Conservation (phyloP, 2,888 invertebrate species). For the Meteorus colon region DNA sequence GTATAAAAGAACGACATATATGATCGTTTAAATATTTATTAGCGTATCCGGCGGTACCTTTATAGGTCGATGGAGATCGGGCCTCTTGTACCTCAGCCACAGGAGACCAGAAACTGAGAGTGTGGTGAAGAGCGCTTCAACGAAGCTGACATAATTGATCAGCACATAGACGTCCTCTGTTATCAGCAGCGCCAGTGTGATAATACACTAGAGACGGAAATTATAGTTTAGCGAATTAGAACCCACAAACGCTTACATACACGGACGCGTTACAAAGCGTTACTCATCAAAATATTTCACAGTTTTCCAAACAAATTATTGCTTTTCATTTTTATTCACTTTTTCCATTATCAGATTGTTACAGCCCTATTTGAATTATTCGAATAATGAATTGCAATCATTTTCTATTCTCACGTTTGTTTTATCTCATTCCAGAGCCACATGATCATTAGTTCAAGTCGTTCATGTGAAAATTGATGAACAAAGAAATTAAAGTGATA, state of each 20-base stretch:
- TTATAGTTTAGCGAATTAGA: conserved; percentile 58
- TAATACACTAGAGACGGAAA: conserved; percentile 82
- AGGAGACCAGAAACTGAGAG: conserved; percentile 89
- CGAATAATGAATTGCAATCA: no score
- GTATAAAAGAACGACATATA: conserved; percentile 4
- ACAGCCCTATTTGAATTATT: background rate
- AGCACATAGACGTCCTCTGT: conserved; percentile 90
- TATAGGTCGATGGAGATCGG: conserved; percentile 87
- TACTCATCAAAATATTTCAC: background rate
- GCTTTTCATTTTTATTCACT: background rate
- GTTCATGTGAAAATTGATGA: background rate
- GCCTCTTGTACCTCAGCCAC: conserved; percentile 86
- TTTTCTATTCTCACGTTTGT: no score
- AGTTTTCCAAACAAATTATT: background rate
- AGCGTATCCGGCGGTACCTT: conserved; percentile 75
- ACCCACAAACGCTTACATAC: conserved; percentile 17
- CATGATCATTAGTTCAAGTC: background rate
- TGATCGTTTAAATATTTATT: conserved; percentile 30
- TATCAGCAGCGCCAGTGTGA: conserved; percentile 86
- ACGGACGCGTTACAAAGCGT: conserved; percentile 7
- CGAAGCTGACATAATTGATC: conserved; percentile 93
- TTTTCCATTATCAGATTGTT: background rate
- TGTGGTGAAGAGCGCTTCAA: conserved; percentile 91
- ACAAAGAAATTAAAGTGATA: background rate
- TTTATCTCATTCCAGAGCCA: no score